Evolutionary conservation across 2,113 vertebrate species (phyloP), one percentile per base, ranked within the genome.

Genomic region (Misgurnus mizolepis): DNA sequence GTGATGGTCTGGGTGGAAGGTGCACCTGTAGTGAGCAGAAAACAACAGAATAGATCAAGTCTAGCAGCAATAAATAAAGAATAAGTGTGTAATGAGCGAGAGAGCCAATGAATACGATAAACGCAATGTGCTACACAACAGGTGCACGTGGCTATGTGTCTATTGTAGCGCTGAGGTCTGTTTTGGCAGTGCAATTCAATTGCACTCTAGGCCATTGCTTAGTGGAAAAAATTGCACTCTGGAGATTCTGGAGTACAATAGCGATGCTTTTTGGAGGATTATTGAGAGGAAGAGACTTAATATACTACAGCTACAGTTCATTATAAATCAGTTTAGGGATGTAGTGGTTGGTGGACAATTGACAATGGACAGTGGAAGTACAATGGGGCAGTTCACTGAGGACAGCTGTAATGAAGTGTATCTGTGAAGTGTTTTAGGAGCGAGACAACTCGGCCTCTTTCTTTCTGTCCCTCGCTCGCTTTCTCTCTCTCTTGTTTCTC

Each of bases 331-430:
- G 45, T 68, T 65, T 70, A 62, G 64, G 60, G 55, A 6, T 41
- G 47, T 43, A 2, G 39, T 49, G 53, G 22, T 61, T 12, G 27
- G 55, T 62, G 76, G 73, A 49, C 65, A 67, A 43, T 39, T 55
- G 55, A 81, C 68, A 81, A 81, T 74, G 60, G 62, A 6, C 74
- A 55, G 41, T 76, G 56, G 11, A 67, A 66, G 50, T 50, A 66
- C 61, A 74, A 74, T 79, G 15, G 22, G 40, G 58, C 68, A 39
- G 53, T 76, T 74, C 18, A 65, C 9, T 22, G 14, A 81, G 43
- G 70, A 84, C 79, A 66, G 80, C 71, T 67, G 68, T 66, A 73
- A 55, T 72, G 64, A 84, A 78, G 74, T 49, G 11, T 73, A 53
- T 56, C 53, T 56, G 50, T 22, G 56, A 62, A 58, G 70, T 60